A percentile compares a stretch with the other conserved stretches of the same genome.
Conservation (phyloP, 2,113 vertebrate genomes). For the Takifugu flavidus region DNA sequence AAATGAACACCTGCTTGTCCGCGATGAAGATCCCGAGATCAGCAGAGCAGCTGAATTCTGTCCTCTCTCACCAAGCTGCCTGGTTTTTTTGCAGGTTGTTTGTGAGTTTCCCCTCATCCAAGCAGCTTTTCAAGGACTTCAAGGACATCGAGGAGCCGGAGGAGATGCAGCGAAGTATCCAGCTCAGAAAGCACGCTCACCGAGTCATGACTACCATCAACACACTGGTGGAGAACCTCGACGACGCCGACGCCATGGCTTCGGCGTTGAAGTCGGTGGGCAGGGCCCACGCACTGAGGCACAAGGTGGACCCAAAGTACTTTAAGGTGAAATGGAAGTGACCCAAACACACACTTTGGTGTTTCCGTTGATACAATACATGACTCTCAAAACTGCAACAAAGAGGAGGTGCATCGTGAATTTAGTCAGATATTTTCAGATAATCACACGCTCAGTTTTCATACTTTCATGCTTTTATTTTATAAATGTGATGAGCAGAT, state of each 20-base stretch:
- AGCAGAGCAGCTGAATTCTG: constrained; percentile 5
- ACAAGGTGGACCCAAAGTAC: constrained; percentile 92
- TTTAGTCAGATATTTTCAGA: too few species aligned
- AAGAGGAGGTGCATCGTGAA: too few species aligned
- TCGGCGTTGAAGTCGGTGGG: constrained; percentile 82
- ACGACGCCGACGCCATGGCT: constrained; percentile 81
- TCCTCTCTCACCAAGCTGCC: constrained; percentile 7
- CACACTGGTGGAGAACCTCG: constrained; percentile 84
- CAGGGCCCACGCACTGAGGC: constrained; percentile 85
- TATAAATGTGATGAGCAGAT: too few species aligned
- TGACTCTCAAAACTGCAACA: too few species aligned
- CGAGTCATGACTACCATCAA: constrained; percentile 78
- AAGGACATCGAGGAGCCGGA: constrained; percentile 67
- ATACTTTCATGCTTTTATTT: too few species aligned
- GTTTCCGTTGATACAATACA: background rate
- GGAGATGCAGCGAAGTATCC: constrained; percentile 67
- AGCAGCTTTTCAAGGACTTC: constrained; percentile 95
- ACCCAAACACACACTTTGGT: constrained; percentile 4
- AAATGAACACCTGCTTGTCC: constrained; percentile 19
- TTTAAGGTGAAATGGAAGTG: constrained; percentile 83
- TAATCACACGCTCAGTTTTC: too few species aligned
- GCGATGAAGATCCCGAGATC: constrained; percentile 21
- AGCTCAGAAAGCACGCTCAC: constrained; percentile 84
- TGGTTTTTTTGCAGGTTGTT: constrained; percentile 81
- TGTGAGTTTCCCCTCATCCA: constrained; percentile 86